Evolutionary conservation across 2,797 vertebrate species (phyloP).

Genomic region (Alca torda): DNA sequence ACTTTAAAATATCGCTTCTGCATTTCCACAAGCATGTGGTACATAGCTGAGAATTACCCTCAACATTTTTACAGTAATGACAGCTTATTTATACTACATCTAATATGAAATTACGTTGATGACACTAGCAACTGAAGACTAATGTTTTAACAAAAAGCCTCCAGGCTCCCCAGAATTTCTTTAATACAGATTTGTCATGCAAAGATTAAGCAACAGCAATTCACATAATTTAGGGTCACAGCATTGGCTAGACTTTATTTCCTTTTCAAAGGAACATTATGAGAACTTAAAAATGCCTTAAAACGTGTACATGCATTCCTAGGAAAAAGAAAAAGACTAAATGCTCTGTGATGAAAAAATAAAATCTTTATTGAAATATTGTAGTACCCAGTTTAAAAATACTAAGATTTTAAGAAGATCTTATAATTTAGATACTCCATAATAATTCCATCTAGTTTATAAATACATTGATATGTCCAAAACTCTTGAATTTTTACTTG

Average conservation of each 20-base stretch:
- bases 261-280: neutral
- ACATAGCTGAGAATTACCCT: neutral
- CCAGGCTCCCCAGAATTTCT: neutral
- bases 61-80: neutral
- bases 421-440: neutral
- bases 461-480: neutral
- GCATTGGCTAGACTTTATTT: neutral
- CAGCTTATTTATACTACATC: neutral
- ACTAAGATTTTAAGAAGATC: neutral
- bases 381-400: neutral
- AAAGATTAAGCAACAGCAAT: neutral
- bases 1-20: neutral
- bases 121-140: neutral
- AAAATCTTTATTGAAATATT: slow-evolving; percentile 29
- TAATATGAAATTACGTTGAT: neutral
- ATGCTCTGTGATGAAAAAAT: neutral
- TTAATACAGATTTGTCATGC: neutral
- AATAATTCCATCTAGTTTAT: neutral
- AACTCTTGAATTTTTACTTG: neutral
- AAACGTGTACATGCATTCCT: neutral
- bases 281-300: neutral
- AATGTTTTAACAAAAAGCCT: neutral
- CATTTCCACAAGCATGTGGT: neutral
- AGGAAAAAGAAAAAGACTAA: neutral
- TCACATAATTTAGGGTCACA: neutral